Evolutionary conservation across 64 coral and sea anemone genomes (phyloP).

Genomic region (Porites lutea): DNA sequence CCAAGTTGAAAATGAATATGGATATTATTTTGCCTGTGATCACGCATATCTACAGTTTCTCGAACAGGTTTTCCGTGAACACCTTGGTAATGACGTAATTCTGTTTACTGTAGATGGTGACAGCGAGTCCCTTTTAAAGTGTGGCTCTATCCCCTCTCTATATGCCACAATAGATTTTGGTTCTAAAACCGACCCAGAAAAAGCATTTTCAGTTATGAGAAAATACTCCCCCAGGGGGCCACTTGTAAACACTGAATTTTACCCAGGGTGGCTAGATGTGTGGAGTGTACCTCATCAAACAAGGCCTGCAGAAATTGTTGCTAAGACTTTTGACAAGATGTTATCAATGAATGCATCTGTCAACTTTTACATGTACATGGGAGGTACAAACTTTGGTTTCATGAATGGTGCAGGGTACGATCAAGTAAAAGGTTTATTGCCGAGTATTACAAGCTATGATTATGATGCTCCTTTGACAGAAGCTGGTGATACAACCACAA

Average conservation of each 20-base stretch:
- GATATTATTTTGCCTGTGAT: constrained; percentile 60
- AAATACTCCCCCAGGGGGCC: constrained; percentile 82
- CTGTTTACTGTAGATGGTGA: constrained; percentile 83
- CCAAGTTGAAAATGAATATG: constrained; percentile 73
- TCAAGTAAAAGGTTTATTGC: not conserved
- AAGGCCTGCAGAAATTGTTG: constrained; percentile 45
- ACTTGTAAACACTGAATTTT: constrained; percentile 87
- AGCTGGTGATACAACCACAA: constrained; percentile 81
- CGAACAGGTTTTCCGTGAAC: constrained; percentile 62
- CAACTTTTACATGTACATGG: constrained; percentile 94
- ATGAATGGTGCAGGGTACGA: constrained; percentile 76
- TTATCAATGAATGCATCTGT: constrained; percentile 86
- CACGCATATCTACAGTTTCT: constrained; percentile 65
- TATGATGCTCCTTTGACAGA: constrained; percentile 93
- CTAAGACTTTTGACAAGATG: constrained; percentile 82
- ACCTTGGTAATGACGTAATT: constrained; percentile 71
- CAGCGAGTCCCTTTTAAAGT: constrained; percentile 26
- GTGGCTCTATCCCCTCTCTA: constrained; percentile 77
- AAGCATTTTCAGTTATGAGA: constrained; percentile 72
- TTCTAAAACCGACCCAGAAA: constrained; percentile 48
- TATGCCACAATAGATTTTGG: constrained; percentile 83
- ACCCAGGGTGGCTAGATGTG: constrained; percentile 83
- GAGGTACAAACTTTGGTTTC: constrained; percentile 92
- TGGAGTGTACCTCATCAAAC: constrained; percentile 82
- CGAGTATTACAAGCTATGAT: constrained; percentile 90